phyloP scores from a whole-genome alignment of 2,888 invertebrate genomes.

The Nomada fucata region DNA sequence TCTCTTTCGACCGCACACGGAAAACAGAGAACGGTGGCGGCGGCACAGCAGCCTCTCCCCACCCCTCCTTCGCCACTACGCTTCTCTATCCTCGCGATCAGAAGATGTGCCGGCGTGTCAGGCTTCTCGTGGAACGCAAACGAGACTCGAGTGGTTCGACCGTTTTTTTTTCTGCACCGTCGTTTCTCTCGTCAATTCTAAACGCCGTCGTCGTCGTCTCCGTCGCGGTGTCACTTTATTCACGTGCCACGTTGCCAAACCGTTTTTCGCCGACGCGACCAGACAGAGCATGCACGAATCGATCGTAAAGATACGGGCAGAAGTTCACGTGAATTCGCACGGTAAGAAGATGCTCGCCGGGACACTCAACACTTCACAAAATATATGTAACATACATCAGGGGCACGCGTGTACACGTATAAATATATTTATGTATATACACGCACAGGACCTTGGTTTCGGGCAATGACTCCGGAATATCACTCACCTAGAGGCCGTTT shows the following conservation, averaged over 20 bases:
- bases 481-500: slow-evolving; percentile 56
- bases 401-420: slow-evolving; percentile 9
- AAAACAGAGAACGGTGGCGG: neutral
- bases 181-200: slow-evolving; percentile 13
- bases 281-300: slow-evolving; percentile 61
- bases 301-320: slow-evolving; percentile 55
- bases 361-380: slow-evolving; percentile 62
- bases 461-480: slow-evolving; percentile 60
- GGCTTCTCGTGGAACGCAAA: neutral
- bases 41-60: slow-evolving; percentile 18
- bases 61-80: neutral
- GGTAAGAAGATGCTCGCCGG: slow-evolving; percentile 13
- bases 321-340: slow-evolving; percentile 52
- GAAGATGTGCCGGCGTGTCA: slow-evolving; percentile 4
- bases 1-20: slow-evolving; percentile 25
- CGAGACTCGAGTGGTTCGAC: slow-evolving; percentile 4
- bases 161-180: slow-evolving; percentile 1
- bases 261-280: slow-evolving; percentile 53
- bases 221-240: slow-evolving; percentile 53
- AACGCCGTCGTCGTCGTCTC: slow-evolving; percentile 39
- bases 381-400: slow-evolving; percentile 33
- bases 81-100: neutral
- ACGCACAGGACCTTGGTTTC: slow-evolving; percentile 51
- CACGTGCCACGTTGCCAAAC: slow-evolving; percentile 61
- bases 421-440: slow-evolving; percentile 31